Evolutionary conservation across 2,797 vertebrate species (phyloP), one percentile per base, ranked within the genome.

Genomic region (Propithecus deckenii): DNA sequence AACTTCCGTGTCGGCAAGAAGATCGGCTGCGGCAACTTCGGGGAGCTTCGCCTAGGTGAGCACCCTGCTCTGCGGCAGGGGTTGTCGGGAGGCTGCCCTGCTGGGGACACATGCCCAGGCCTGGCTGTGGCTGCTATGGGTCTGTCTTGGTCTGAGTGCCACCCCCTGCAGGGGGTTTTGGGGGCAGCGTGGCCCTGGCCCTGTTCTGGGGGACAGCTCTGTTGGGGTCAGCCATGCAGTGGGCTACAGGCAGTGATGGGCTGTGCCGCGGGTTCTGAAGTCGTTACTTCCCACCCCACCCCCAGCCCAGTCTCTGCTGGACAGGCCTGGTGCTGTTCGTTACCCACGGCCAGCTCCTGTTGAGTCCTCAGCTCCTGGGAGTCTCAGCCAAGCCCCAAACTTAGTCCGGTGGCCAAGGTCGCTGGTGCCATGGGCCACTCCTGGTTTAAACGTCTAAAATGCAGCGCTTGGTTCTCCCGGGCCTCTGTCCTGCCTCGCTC

Each of bases 1-100:
- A 99, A 99, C 98, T 99, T 99, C 98, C 99, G 99, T 0, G 99
- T 99, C 59, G 99, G 99, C 94, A 99, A 99, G 99, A 99, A 99
- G 99, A 99, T 99, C 0, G 99, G 99, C 98, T 99, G 99, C 17
- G 99, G 99, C 97, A 99, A 99, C 98, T 99, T 99, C 78, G 99
- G 99, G 97, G 99, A 99, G 98, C 99, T 99, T 97, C 99, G 99
- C 87, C 99, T 99, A 97, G 99, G 99, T 99, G 98, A 99, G 97
- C 89, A 80, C 61, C 7, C 52, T 4, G 13, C 59, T 10, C 0
- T 0, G 43, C 4, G 3, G 28, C n/a, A n/a, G 46, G n/a, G 28
- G 6, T 46, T 79, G 63, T 20, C 0, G 4, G 74, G 32, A 79
- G 76, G n/a, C 75, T 25, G 23, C 22, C 35, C 35, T 32, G 7